phyloP scores from a whole-genome alignment of 2,888 invertebrate species.

The Eremobia ochroleuca region DNA sequence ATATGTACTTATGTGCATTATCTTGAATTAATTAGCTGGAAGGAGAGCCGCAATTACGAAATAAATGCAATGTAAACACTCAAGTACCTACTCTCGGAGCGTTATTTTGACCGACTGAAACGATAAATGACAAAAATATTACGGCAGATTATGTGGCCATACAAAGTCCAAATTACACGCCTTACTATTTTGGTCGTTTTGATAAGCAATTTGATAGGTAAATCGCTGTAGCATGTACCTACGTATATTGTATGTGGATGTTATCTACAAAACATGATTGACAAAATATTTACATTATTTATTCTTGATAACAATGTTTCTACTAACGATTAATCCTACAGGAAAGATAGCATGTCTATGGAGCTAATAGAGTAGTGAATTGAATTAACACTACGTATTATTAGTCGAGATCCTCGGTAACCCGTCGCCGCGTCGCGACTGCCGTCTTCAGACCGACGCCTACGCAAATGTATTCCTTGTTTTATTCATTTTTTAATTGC shows the following conservation, averaged over 20 bases:
- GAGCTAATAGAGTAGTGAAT: conserved; percentile 45
- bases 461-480: conserved; percentile 77
- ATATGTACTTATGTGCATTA: conserved; percentile 82
- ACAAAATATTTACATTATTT: conserved; percentile 29
- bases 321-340: conserved; percentile 15
- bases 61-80: conserved; percentile 45
- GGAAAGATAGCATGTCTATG: conserved; percentile 27
- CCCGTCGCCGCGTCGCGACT: conserved; percentile 57
- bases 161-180: conserved; percentile 40
- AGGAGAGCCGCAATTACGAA: conserved; percentile 77
- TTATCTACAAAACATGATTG: conserved; percentile 46
- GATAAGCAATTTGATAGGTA: conserved; percentile 50
- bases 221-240: conserved; percentile 48
- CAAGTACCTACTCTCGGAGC: conserved; percentile 1
- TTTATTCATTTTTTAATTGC: conserved; percentile 87
- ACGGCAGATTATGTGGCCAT: conserved; percentile 17
- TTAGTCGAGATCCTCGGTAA: conserved; percentile 52
- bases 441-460: conserved; percentile 72
- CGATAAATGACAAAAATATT: conserved; percentile 17
- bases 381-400: conserved; percentile 47
- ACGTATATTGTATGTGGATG: conserved; percentile 28
- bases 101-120: conserved; percentile 21
- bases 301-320: conserved; percentile 36
- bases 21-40: conserved; percentile 81
- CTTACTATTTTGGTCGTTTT: conserved; percentile 38